A percentile compares a stretch with the other conserved stretches of the same genome.
phyloP scores from a whole-genome alignment of 1,140 invertebrate genomes.

The Calosoma granatense region DNA sequence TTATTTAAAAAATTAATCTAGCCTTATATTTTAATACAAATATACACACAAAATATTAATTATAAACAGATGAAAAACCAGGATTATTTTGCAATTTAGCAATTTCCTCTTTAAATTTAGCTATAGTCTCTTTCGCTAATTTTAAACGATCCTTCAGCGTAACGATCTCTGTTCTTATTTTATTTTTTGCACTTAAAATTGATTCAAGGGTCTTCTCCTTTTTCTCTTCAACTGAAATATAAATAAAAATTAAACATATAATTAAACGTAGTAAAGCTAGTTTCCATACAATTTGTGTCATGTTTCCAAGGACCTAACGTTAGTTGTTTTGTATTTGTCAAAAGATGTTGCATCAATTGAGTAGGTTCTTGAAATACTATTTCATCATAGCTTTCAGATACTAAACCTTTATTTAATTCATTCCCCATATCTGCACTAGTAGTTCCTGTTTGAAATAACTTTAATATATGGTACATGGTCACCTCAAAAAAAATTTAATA shows the following conservation, averaged over 20 bases:
- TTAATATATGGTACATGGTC: constrained; percentile 91
- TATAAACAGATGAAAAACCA: not conserved
- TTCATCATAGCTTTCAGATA: constrained; percentile 95
- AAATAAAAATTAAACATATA: constrained; percentile 14
- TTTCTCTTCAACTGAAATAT: constrained; percentile 79
- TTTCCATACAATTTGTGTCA: constrained; percentile 85
- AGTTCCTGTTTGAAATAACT: constrained; percentile 78
- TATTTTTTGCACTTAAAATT: constrained; percentile 70
- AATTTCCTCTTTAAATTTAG: constrained; percentile 81
- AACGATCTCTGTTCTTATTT: constrained; percentile 73
- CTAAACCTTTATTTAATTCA: constrained; percentile 70
- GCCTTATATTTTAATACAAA: not conserved
- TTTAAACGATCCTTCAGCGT: constrained; percentile 83
- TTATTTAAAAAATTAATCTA: too few relatives aligned
- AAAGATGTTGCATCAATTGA: constrained; percentile 80
- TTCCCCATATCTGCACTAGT: constrained; percentile 42
- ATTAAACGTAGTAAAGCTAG: not conserved
- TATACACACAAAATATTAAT: not conserved
- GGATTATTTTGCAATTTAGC: constrained; percentile 49
- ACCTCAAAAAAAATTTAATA: constrained; percentile 50
- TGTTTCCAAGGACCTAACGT: constrained; percentile 68
- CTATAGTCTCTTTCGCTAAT: constrained; percentile 79
- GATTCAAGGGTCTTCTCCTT: constrained; percentile 71
- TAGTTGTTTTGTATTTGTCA: constrained; percentile 65
- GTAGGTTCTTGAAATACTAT: constrained; percentile 96